phyloP scores from a whole-genome alignment of 2,113 vertebrate species.

The Amphiprion ocellaris region DNA sequence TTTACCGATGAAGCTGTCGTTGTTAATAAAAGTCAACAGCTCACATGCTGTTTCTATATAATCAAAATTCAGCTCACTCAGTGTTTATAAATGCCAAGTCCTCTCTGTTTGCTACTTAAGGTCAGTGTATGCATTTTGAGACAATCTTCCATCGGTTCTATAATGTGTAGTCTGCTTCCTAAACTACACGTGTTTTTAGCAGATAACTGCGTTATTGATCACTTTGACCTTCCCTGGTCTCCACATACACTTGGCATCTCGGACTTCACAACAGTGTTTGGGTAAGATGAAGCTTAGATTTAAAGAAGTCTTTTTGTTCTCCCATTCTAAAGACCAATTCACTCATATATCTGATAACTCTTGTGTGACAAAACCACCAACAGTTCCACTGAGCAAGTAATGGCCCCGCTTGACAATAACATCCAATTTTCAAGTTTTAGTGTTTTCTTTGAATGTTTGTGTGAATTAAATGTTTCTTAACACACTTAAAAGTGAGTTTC shows the following conservation, averaged over 20 bases:
- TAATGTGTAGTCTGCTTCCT: neutral
- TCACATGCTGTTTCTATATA: neutral
- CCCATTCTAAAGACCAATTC: neutral
- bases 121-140: neutral
- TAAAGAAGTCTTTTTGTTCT: neutral
- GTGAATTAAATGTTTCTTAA: no score
- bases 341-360: no score
- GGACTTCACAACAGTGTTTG: conserved; percentile 26
- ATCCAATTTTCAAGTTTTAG: no score
- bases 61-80: conserved; percentile 1
- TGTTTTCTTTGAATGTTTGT: no score
- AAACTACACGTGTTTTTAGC: conserved; percentile 5
- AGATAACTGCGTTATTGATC: conserved; percentile 56
- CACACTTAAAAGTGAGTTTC: no score
- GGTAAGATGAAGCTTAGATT: conserved; percentile 21
- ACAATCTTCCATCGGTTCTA: neutral
- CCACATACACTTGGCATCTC: conserved; percentile 16
- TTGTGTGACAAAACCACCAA: no score
- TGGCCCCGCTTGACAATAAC: no score
- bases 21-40: conserved; percentile 3
- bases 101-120: conserved; percentile 6
- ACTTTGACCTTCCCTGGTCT: conserved; percentile 40
- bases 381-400: no score
- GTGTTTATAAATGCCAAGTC: neutral
- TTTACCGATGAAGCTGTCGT: conserved; percentile 12